These are phyloP conservation scores for Dolichoris vasculosae DNA, from an alignment of 1,140 invertebrate species.

Conservation along the genomic window DNA sequence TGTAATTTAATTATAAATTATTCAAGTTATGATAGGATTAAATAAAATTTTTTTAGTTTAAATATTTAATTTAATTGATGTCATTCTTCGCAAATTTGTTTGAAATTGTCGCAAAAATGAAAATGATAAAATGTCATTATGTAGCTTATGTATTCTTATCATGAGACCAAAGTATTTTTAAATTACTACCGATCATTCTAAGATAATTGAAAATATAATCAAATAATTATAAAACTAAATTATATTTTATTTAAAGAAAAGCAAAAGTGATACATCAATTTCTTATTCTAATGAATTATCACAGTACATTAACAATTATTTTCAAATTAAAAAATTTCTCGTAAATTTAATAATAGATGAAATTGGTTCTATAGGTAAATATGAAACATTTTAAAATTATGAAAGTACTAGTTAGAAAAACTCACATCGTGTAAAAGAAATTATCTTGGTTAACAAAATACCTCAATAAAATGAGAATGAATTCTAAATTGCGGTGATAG, in stretches of 20 bases:
- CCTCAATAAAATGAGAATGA: not conserved
- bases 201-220: not conserved
- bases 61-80: no score
- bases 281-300: no score
- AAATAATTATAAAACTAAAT: no score
- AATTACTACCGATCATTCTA: not conserved
- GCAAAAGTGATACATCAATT: no score
- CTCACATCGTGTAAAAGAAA: not conserved
- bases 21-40: no score
- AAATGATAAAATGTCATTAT: no score
- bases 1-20: no score
- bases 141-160: not conserved
- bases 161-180: not conserved
- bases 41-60: no score
- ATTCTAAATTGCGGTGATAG: not conserved
- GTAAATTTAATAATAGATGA: not conserved
- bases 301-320: not conserved
- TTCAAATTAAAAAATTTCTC: not conserved
- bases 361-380: not conserved
- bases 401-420: not conserved
- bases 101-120: no score
- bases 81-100: no score
- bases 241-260: no score
- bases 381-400: not conserved
- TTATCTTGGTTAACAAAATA: not conserved